Evolutionary conservation across 2,888 invertebrate genomes (phyloP).

Genomic region (Ametastegia equiseti): DNA sequence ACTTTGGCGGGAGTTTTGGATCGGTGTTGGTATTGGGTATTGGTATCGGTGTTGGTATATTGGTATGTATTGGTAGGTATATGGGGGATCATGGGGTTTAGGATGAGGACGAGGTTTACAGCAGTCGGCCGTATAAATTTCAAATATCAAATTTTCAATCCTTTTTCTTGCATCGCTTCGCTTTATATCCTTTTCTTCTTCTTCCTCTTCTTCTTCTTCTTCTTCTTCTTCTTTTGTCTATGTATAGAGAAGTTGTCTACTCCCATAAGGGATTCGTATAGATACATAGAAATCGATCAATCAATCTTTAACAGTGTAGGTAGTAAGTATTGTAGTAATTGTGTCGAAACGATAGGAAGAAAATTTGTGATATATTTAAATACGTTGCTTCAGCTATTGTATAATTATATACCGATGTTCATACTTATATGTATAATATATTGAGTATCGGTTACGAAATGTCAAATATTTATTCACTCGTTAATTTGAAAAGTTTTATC

Average conservation of each 20-base stretch:
- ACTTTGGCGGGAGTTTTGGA: slow-evolving; percentile 19
- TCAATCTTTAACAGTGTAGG: too few relatives aligned
- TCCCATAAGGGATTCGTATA: too few relatives aligned
- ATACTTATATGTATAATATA: neutral
- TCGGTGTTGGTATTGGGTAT: neutral
- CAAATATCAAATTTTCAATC: slow-evolving; percentile 74
- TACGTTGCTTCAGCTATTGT: too few relatives aligned
- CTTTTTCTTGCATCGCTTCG: too few relatives aligned
- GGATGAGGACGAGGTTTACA: neutral
- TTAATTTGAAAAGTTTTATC: slow-evolving; percentile 34
- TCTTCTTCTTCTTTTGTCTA: neutral
- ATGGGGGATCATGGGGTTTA: neutral
- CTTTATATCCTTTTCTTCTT: neutral
- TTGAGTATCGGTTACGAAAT: neutral
- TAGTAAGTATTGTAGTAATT: too few relatives aligned
- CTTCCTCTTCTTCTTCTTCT: neutral
- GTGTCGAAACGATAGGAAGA: too few relatives aligned
- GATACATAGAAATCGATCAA: neutral
- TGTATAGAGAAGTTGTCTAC: too few relatives aligned
- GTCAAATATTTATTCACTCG: slow-evolving; percentile 27
- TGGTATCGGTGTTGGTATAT: neutral
- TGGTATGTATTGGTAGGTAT: neutral
- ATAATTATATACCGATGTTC: too few relatives aligned
- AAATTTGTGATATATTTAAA: too few relatives aligned
- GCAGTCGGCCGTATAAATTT: slow-evolving; percentile 66